These are phyloP conservation scores for Nycticryphes semicollaris DNA, from an alignment of 2,113 vertebrate genomes.

Conservation along the genomic window DNA sequence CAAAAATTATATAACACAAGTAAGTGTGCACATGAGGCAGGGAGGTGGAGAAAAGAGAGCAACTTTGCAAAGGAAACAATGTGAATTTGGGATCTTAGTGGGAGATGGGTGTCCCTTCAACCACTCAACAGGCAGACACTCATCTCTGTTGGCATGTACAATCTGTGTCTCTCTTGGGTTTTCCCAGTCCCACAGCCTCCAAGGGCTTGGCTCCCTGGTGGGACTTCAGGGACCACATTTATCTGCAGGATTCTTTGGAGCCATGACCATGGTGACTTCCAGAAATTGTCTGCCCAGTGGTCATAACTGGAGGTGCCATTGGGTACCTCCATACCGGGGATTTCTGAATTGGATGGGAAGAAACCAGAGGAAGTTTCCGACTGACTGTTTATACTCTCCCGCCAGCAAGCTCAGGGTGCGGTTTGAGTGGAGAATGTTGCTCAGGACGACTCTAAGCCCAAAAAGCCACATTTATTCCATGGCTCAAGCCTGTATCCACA, in stretches of 20 bases:
- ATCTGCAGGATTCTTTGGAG: neutral
- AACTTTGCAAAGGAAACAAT: neutral
- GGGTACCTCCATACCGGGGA: neutral
- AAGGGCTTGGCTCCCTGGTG: neutral
- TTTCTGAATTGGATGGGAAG: neutral
- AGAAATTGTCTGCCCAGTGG: neutral
- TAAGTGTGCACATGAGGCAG: neutral
- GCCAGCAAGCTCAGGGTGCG: conserved; percentile 24
- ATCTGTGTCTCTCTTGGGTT: neutral
- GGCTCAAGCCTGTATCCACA: conserved; percentile 47
- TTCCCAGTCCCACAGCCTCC: accelerated
- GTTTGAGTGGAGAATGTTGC: conserved; percentile 59
- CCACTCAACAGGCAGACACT: neutral
- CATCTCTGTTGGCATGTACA: neutral
- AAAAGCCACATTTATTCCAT: conserved; percentile 63
- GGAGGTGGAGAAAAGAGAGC: neutral
- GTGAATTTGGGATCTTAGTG: neutral
- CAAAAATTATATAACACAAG: neutral
- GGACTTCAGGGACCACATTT: neutral
- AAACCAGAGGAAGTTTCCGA: conserved; percentile 40
- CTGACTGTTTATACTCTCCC: conserved; percentile 35
- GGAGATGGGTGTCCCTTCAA: neutral
- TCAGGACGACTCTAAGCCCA: conserved; percentile 39
- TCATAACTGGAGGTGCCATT: neutral
- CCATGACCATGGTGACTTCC: neutral